A percentile compares a stretch with the other conserved stretches of the same genome.
Evolutionary conservation across 2,797 vertebrate species (phyloP).

Genomic region (Sitta carolinensis): DNA sequence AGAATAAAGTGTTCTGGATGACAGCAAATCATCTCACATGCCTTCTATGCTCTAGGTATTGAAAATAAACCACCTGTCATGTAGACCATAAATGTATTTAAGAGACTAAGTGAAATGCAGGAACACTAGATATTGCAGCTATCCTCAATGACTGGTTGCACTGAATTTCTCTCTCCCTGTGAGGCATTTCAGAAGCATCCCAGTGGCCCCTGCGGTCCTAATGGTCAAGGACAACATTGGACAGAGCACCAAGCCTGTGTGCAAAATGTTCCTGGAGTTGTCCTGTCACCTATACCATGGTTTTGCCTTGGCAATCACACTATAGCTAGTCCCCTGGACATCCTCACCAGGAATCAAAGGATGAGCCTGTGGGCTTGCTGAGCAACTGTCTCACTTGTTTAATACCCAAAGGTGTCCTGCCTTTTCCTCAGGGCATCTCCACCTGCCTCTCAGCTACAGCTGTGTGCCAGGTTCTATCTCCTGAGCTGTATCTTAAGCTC

Average conservation of each 20-base stretch:
- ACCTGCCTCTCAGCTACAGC: neutral
- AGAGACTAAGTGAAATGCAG: conserved; percentile 13
- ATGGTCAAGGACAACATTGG: neutral
- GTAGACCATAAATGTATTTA: neutral
- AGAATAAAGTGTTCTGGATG: conserved; percentile 61
- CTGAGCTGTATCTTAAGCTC: neutral
- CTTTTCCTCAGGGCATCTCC: neutral
- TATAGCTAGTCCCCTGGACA: neutral
- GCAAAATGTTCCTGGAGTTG: neutral
- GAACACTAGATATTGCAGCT: neutral
- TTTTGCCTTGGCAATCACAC: neutral
- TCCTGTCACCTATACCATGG: neutral
- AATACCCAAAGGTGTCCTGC: neutral
- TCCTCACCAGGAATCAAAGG: neutral
- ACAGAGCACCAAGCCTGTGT: neutral
- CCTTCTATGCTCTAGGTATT: conserved; percentile 29
- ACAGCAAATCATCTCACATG: conserved; percentile 71
- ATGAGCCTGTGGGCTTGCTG: neutral
- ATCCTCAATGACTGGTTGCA: neutral
- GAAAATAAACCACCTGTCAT: conserved; percentile 57
- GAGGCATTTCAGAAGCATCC: neutral
- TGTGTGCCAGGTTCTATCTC: neutral
- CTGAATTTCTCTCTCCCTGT: neutral
- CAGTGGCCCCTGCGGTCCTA: neutral
- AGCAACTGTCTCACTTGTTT: neutral